Base-by-base conservation (phyloP, 2,888 invertebrate genomes). In the Petrophora chlorosata region DNA sequence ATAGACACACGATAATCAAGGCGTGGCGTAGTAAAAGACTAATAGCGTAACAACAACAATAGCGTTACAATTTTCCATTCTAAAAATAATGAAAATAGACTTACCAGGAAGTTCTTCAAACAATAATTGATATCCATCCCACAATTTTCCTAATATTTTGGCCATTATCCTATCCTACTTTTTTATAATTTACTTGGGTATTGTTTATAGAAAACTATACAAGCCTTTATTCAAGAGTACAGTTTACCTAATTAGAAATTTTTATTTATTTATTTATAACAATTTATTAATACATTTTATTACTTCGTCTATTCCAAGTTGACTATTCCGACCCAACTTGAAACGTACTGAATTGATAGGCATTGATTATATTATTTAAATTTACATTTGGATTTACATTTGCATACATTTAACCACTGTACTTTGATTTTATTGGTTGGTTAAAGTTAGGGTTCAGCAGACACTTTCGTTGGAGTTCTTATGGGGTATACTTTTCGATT, bases 81-180 rank as follows among this genome's bases (percentile, higher is more conserved):
- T n/a, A n/a, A n/a, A n/a, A n/a, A 22, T 15, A 10, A 8, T 12
- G 7, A 10, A 5, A 5, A 7, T 12, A n/a, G 10, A 43, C 78
- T 75, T 65, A 89, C 90, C 90, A 28, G 82, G 49, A 38, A 78
- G 49, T 22, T 88, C 85, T 1, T 84, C 76, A 54, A 86, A 87
- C 0, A 89, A 0, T 4, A 66, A 51, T 9, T 68, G 46, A 36
- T 88, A 91, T 19, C 67, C 76, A 2, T 74, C 40, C 67, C 76
- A 78, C 0, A 70, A 36, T 45, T 74, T 78, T 40, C 61, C 67
- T 9, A 91, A 53, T 26, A 91, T n/a, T n/a, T n/a, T 58, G 1
- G 68, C 63, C 3, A 86, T 79, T 89, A 91, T 91, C 54, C 67
- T 63, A n/a, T n/a, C n/a, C n/a, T n/a, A n/a, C n/a, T n/a, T n/a